Base-by-base conservation (phyloP, 1,140 invertebrate species). In the Oscheius sp. region DNA sequence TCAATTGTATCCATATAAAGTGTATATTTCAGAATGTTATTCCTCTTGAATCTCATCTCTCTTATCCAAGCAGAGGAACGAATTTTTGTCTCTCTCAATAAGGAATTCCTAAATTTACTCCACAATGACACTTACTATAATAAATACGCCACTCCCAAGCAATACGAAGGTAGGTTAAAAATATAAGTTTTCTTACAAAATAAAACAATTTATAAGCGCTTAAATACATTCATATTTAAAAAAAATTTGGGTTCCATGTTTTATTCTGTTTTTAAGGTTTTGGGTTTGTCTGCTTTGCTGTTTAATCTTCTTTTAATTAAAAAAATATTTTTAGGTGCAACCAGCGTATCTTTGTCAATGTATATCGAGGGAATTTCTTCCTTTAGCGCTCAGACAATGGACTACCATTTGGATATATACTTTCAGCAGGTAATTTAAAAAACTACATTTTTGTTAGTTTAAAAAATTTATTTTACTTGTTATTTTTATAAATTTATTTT, bases 321-420 rank as follows among this genome's bases (percentile, higher is more conserved):
- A 35, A 29, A 26, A 29, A 18, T 0, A 3, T 63, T 42, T 82
- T 78, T 46, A 82, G 81, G 82, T 31, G 72, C 81, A 15, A 83
- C 81, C 61, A 84, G 84, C 55, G 81, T 83, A n/a, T 80, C 80
- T 23, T 68, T 83, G 64, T 83, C 82, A 32, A 83, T 83, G 82
- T 83, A 79, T 63, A 83, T 83, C 32, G 82, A 83, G 69, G 82
- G 82, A 29, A 84, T 83, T 32, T 63, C 61, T n/a, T 63, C 61
- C 15, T 63, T 63, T 32, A 36, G 32, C 36, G 82, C 81, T 26
- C 82, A 83, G 70, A 84, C 82, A 31, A 83, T 84, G 81, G 81
- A 83, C 62, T 83, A 79, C 49, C 78, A 83, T 18, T 45, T 82
- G 3, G 81, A 83, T 59, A 68, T 83, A 26, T 83, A 83, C 55